A percentile compares a stretch with the other conserved stretches of the same genome.
Conservation (phyloP, 2,113 vertebrate species). For the Lepisosteus oculatus region DNA sequence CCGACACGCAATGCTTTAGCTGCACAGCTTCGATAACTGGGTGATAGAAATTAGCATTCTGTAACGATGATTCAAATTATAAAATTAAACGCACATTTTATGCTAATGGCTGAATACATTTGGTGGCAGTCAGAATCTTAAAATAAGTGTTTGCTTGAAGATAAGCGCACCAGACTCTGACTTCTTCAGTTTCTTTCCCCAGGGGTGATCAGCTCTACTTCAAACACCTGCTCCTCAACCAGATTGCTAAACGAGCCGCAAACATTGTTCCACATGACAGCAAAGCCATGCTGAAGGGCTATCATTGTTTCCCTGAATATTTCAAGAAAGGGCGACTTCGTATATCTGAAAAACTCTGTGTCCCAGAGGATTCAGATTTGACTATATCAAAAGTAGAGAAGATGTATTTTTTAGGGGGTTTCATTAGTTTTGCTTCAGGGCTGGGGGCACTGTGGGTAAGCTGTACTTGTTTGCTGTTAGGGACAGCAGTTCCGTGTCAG, state of each 20-base stretch:
- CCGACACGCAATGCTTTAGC: slow-evolving; percentile 10
- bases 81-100: slow-evolving; percentile 41
- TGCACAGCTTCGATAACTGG: slow-evolving; percentile 14
- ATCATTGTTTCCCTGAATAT: slow-evolving; percentile 36
- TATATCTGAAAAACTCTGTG: slow-evolving; percentile 19
- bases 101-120: slow-evolving; percentile 42
- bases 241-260: slow-evolving; percentile 42
- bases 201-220: slow-evolving; percentile 37
- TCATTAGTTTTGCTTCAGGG: too few species aligned
- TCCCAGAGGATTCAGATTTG: too few species aligned
- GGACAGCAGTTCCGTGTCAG: too few species aligned
- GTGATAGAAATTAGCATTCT: slow-evolving; percentile 25
- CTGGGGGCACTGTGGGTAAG: too few species aligned
- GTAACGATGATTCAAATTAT: slow-evolving; percentile 33
- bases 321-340: slow-evolving; percentile 30
- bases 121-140: slow-evolving; percentile 28
- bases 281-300: slow-evolving; percentile 45
- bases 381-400: too few species aligned
- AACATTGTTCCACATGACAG: slow-evolving; percentile 45
- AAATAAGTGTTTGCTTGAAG: slow-evolving; percentile 39
- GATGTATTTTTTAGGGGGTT: too few species aligned
- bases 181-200: slow-evolving; percentile 26
- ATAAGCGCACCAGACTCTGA: slow-evolving; percentile 36
- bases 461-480: too few species aligned
- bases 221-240: slow-evolving; percentile 51